Evolutionary conservation across 2,797 vertebrate species (phyloP).

Genomic region (Zenarchopterus dispar): DNA sequence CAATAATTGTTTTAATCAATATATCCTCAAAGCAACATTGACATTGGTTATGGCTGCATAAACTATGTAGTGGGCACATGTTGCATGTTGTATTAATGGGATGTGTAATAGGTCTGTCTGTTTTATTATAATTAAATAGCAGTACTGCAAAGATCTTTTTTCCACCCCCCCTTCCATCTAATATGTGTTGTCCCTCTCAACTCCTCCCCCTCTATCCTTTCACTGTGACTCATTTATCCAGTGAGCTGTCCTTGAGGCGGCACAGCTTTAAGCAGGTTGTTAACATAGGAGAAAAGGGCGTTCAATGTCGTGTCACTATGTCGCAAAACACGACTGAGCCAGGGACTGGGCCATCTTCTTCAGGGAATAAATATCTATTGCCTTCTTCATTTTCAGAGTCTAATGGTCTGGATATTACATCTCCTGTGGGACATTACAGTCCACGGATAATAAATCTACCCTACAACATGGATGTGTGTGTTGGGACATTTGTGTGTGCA

Average conservation of each 20-base stretch:
- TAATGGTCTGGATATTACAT: slow-evolving; percentile 82
- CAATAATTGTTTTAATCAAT: slow-evolving; percentile 56
- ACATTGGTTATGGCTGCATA: slow-evolving; percentile 31
- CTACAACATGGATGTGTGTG: slow-evolving; percentile 19
- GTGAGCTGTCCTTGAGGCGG: slow-evolving; percentile 72
- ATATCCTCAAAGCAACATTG: slow-evolving; percentile 35
- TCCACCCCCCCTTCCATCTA: neutral
- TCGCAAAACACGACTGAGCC: slow-evolving; percentile 66
- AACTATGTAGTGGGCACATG: slow-evolving; percentile 36
- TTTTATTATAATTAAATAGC: slow-evolving; percentile 55
- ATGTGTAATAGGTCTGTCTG: slow-evolving; percentile 46
- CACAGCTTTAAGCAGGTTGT: slow-evolving; percentile 65
- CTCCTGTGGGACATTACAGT: slow-evolving; percentile 74
- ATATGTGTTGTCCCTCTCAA: slow-evolving; percentile 17
- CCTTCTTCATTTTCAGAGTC: slow-evolving; percentile 69
- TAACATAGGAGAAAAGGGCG: slow-evolving; percentile 68
- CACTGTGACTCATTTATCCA: slow-evolving; percentile 61
- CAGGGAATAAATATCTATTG: slow-evolving; percentile 76
- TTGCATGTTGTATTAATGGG: slow-evolving; percentile 59
- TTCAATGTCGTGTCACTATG: slow-evolving; percentile 81
- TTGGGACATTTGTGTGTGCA: slow-evolving; percentile 5
- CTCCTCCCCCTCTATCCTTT: slow-evolving; percentile 38
- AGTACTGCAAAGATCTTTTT: slow-evolving; percentile 46
- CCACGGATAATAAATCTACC: slow-evolving; percentile 76
- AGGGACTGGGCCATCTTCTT: slow-evolving; percentile 54